phyloP scores from a whole-genome alignment of 2,888 invertebrate species.

The Fragum whitleyi region DNA sequence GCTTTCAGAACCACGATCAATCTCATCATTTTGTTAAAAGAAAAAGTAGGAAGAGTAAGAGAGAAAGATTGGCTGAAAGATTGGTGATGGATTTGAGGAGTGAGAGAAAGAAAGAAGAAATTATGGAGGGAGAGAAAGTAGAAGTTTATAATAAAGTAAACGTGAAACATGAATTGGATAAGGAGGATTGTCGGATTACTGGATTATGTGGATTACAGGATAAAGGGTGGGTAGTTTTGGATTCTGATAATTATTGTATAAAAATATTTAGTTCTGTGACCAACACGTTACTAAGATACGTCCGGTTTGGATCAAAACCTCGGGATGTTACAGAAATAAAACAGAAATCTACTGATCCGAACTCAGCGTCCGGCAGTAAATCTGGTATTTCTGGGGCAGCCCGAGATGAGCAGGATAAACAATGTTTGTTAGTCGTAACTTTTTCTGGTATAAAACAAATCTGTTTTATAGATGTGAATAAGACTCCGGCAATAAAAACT shows the following conservation, averaged over 20 bases:
- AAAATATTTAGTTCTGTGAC: neutral
- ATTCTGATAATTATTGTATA: conserved; percentile 8
- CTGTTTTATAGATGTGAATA: neutral
- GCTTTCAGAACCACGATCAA: neutral
- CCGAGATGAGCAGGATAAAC: conserved; percentile 10
- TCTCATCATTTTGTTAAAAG: neutral
- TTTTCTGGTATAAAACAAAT: neutral
- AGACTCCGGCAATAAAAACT: neutral
- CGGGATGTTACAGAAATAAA: conserved; percentile 24
- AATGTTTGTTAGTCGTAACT: neutral
- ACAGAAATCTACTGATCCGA: neutral
- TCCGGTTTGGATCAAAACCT: conserved; percentile 10
- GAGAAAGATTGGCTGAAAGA: neutral
- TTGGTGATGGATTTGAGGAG: neutral
- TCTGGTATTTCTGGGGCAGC: conserved; percentile 1
- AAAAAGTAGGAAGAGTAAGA: neutral
- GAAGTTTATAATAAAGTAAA: neutral
- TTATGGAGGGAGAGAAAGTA: neutral
- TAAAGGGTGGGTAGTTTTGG: neutral
- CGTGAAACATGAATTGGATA: neutral
- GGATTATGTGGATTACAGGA: neutral
- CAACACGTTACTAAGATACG: neutral
- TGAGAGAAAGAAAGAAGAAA: neutral
- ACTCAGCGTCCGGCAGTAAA: conserved; percentile 6
- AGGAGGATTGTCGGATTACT: neutral